These are phyloP conservation scores for Rhinichthys osculus DNA, from an alignment of 2,797 vertebrate species.

Conservation along the genomic window DNA sequence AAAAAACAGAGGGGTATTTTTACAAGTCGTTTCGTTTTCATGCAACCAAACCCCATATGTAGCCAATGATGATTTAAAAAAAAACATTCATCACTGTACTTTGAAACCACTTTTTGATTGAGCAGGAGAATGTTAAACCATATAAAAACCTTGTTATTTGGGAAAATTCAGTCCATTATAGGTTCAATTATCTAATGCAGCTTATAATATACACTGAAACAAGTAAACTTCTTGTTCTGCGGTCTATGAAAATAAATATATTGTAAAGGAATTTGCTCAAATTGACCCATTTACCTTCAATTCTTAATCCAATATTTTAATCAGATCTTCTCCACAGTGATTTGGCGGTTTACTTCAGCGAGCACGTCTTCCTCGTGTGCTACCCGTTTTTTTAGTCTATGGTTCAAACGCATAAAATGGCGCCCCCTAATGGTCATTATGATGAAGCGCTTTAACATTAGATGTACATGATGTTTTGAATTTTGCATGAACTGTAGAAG, in stretches of 20 bases:
- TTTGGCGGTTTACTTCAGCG: background rate
- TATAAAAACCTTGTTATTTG: background rate
- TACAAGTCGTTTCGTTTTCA: background rate
- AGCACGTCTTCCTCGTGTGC: background rate
- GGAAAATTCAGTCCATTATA: background rate
- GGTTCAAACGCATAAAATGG: background rate
- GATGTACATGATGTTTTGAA: background rate
- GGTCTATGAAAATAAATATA: background rate
- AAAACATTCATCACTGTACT: background rate
- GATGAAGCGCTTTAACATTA: background rate
- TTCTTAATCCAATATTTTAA: background rate
- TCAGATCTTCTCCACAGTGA: background rate
- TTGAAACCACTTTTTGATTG: background rate
- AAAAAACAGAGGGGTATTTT: background rate
- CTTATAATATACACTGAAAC: background rate
- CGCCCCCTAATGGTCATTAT: slow-evolving; percentile 5
- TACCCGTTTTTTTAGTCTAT: too few species aligned
- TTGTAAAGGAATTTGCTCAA: background rate
- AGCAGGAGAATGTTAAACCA: background rate
- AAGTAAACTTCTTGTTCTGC: background rate
- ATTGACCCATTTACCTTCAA: background rate
- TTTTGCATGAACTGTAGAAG: background rate
- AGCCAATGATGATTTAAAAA: background rate
- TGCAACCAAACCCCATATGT: background rate
- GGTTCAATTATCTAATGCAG: background rate